phyloP scores from a whole-genome alignment of 2,888 invertebrate genomes.

The Kryphioiulus occultus region DNA sequence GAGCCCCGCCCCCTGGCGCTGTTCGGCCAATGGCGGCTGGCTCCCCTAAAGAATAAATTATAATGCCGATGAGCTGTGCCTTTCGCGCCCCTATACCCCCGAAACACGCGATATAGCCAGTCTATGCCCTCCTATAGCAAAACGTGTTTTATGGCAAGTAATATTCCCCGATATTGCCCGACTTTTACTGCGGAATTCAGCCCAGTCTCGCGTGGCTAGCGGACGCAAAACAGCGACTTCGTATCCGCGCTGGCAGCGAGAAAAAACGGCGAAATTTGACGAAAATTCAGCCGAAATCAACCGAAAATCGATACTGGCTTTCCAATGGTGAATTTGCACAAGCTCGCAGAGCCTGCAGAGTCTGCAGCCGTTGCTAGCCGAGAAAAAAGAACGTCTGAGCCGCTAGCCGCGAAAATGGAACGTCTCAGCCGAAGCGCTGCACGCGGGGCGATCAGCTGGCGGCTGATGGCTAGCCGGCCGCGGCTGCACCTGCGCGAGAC shows the following conservation, averaged over 20 bases:
- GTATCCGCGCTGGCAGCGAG: no score
- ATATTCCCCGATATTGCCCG: slow-evolving; percentile 20
- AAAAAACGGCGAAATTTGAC: no score
- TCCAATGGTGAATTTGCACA: no score
- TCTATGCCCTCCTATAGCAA: slow-evolving; percentile 40
- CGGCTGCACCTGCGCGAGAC: not conserved
- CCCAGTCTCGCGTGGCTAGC: not conserved
- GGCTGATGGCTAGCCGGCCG: not conserved
- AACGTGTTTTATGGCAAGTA: slow-evolving; percentile 16
- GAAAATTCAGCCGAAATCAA: not conserved
- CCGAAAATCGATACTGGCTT: not conserved
- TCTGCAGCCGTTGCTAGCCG: not conserved
- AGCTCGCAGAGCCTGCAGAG: not conserved
- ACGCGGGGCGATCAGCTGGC: not conserved
- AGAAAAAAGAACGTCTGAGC: not conserved
- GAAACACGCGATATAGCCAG: slow-evolving; percentile 29
- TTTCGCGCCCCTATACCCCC: slow-evolving; percentile 43
- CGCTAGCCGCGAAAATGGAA: not conserved
- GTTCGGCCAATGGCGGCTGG: slow-evolving; percentile 42
- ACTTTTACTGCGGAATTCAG: slow-evolving; percentile 9
- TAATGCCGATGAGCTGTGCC: slow-evolving; percentile 49
- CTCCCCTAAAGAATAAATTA: slow-evolving; percentile 51
- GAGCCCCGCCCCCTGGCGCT: slow-evolving; percentile 29
- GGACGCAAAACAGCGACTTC: no score
- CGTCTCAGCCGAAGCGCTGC: not conserved